Base-by-base conservation (phyloP, 2,113 vertebrate genomes). In the Corapipo altera region DNA sequence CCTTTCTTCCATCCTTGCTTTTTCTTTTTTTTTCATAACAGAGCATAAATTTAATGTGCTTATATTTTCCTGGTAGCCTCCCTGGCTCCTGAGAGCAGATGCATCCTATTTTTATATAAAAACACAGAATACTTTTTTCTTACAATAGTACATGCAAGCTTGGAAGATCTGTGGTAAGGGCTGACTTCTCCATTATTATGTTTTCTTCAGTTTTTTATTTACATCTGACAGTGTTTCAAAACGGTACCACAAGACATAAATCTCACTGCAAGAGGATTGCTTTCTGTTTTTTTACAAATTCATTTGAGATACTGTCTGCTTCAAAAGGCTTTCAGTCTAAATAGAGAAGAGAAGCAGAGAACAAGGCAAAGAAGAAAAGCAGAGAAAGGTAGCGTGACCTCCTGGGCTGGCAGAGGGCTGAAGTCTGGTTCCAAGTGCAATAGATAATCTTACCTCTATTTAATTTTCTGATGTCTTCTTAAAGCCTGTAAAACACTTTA, bases 191-290 rank as follows among this genome's bases (percentile, higher is more conserved):
- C 5, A 5, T 80, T 93, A 69, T 82, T 88, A 19, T 88, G 46
- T 83, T 94, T 92, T 85, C 33, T 92, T 88, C 59, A 21, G 13
- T 58, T 90, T 93, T 78, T 92, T 96, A 76, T 92, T 96, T 96
- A 79, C 52, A 61, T 91, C 82, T 97, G 90, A 93, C 70, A 84
- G 21, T 90, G 67, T 93, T 92, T 95, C 88, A 66, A 85, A 95
- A 94, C 71, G 86, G 67, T 76, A 70, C 58, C 32, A 33, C 49
- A 51, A 80, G 78, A 62, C 67, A 85, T 58, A 91, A 90, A 30
- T 80, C 58, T 90, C 8, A 0, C 75, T 77, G 78, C 67, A 80
- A 62, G 85, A 89, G 33, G 32, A 88, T 79, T 93, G 49, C 66
- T 85, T 90, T 82, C 66, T 85, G 46, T 0, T 44, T 95, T 85